Evolutionary conservation across 2,888 invertebrate species (phyloP), one percentile per base, ranked within the genome.

Genomic region (Volucella bombylans): DNA sequence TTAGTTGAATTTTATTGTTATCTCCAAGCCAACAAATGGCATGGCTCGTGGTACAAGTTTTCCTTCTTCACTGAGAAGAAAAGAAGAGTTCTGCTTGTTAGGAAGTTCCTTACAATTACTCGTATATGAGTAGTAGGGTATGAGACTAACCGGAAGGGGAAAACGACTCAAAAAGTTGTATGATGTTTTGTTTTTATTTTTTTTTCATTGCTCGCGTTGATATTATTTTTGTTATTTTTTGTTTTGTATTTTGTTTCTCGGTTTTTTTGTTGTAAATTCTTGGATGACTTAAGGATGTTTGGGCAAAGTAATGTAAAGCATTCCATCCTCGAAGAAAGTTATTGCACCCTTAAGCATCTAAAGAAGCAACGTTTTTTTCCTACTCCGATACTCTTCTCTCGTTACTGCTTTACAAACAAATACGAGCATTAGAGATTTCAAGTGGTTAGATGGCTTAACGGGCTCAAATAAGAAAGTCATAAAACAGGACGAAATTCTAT

Each of bases 1-100:
- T 85, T 85, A 77, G 85, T 72, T 71, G 85, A n/a, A 67, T 81
- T 85, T 81, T 85, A 85, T 85, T 85, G 85, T 83, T 80, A 83
- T 80, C 80, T 71, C 31, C 74, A 76, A 71, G 80, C 80, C 80
- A 83, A 80, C 71, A 83, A 80, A 83, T 74, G 69, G 74, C 65
- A 50, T 47, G 45, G 61, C 62, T 71, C 64, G 65, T 45, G 23
- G 45, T 57, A 45, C 41, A 65, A 62, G 72, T 57, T 82, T 64
- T 47, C 18, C 23, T 41, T 8, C 47, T 31, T 43, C 18, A 54
- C 57, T 52, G 61, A 64, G 54, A 55, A n/a, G 15, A 1, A 31
- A 31, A 49, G 65, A 65, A 61, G 43, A 81, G 69, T 79, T 74
- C n/a, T 57, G 71, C 49, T 55, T 45, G 50, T 47, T 45, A 61